Evolutionary conservation across 2,113 vertebrate genomes (phyloP), one percentile per base, ranked within the genome.

Genomic region (Echinops telfairi): DNA sequence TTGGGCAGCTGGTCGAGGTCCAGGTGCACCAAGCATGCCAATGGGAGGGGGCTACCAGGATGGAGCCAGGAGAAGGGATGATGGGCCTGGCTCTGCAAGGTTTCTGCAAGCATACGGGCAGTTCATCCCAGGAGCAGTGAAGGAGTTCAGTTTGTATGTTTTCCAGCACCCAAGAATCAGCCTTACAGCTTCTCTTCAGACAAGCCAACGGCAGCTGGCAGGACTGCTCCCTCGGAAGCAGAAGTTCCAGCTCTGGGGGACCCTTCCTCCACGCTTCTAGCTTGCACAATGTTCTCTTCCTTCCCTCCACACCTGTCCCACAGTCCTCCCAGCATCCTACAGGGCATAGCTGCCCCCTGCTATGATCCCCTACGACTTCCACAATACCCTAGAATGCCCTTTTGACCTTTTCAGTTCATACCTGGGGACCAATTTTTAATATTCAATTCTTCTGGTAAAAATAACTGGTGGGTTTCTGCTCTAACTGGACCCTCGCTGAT

Each of bases 121-220:
- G 9, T 53, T 20, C 27, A 70, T 22, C 12, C 43, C 2, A 11
- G 5, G 0, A 71, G 53, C 29, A 70, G 6, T 0, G 27, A 33
- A 62, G 5, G 2, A 68, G 73, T 15, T 64, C 31, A 33, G 15
- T 6, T 36, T 6, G 27, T 20, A 62, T 20, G 53, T 73, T 76
- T 38, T 16, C 57, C 5, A 70, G 10, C 31, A 75, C 17, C 19
- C 62, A 2, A 43, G 58, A 89, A 83, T 53, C 57, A 16, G 23
- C 20, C 71, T 36, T 20, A 78, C 10, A 47, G 68, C 29, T n/a
- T 27, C 25, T 9, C 17, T 31, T n/a, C 29, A 83, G 29, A 80
- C 36, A 40, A 22, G 16, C 6, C 33, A 66, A 31, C 2, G 71
- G 14, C 25, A 47, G 76, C 77, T 1, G 16, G 76, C 27, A 79